phyloP scores from a whole-genome alignment of 2,113 vertebrate genomes.

The Chelonoidis abingdonii region DNA sequence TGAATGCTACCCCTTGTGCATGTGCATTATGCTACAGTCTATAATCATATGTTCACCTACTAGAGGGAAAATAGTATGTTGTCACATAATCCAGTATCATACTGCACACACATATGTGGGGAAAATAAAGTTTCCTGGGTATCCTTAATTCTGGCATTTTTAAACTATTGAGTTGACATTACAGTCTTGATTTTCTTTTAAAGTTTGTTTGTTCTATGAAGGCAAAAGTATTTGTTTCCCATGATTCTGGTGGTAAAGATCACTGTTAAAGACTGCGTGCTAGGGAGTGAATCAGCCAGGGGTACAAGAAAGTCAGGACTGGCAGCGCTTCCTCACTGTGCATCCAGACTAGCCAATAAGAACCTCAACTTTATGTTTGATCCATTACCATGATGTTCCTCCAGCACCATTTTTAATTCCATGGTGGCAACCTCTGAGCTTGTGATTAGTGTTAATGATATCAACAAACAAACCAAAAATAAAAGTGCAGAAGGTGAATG shows the following conservation, averaged over 20 bases:
- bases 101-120: accelerated
- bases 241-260: not conserved
- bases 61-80: accelerated
- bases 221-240: not conserved
- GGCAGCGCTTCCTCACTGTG: not conserved
- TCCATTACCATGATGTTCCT: not conserved
- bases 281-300: not conserved
- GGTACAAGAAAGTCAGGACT: not conserved
- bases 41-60: not conserved
- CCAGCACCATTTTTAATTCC: conserved; percentile 20
- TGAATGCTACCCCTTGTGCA: not conserved
- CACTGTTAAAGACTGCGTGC: not conserved
- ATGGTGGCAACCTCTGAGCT: not conserved
- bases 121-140: not conserved
- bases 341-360: not conserved
- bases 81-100: not conserved
- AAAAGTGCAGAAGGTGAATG: not conserved
- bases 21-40: not conserved
- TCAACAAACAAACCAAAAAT: not conserved
- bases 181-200: not conserved
- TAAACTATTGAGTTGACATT: not conserved
- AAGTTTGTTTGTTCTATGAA: not conserved
- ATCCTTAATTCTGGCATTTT: not conserved
- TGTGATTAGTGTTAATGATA: conserved; percentile 16
- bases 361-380: not conserved